phyloP scores from a whole-genome alignment of 1,140 invertebrate species.

The Nephila pilipes region DNA sequence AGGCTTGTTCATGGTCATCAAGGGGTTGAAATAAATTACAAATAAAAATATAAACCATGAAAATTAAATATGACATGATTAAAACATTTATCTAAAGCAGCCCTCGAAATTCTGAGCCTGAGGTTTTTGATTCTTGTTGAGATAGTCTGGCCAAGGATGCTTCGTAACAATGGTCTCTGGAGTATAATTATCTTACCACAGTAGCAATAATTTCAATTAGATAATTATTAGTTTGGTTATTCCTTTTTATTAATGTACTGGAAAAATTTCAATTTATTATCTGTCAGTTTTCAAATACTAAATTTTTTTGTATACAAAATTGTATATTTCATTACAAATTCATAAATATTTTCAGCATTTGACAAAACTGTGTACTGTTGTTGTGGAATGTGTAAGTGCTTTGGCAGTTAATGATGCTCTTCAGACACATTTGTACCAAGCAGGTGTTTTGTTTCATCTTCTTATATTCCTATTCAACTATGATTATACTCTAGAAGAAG shows the following conservation, averaged over 20 bases:
- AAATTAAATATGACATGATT: too few species aligned
- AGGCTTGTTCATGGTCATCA: too few species aligned
- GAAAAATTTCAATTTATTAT: too few species aligned
- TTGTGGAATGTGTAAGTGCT: slow-evolving; percentile 92
- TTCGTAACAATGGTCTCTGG: too few species aligned
- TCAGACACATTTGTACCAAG: slow-evolving; percentile 94
- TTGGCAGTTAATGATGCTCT: slow-evolving; percentile 91
- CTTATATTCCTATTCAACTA: slow-evolving; percentile 95
- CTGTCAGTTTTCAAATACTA: neutral
- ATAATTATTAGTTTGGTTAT: neutral
- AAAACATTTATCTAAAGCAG: too few species aligned
- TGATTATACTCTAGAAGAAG: slow-evolving; percentile 98
- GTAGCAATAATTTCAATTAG: too few species aligned
- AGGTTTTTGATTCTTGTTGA: too few species aligned
- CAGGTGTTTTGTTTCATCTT: slow-evolving; percentile 96
- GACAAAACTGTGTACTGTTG: slow-evolving; percentile 89
- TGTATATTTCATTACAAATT: neutral
- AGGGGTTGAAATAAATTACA: too few species aligned
- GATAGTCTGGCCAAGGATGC: too few species aligned
- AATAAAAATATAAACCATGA: too few species aligned
- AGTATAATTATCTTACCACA: too few species aligned
- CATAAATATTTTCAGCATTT: slow-evolving; percentile 81
- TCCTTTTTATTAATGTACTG: neutral
- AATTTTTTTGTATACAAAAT: neutral
- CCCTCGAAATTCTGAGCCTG: too few species aligned